Evolutionary conservation across 2,888 invertebrate genomes (phyloP).

Genomic region (Prostheceraeus crozeri): DNA sequence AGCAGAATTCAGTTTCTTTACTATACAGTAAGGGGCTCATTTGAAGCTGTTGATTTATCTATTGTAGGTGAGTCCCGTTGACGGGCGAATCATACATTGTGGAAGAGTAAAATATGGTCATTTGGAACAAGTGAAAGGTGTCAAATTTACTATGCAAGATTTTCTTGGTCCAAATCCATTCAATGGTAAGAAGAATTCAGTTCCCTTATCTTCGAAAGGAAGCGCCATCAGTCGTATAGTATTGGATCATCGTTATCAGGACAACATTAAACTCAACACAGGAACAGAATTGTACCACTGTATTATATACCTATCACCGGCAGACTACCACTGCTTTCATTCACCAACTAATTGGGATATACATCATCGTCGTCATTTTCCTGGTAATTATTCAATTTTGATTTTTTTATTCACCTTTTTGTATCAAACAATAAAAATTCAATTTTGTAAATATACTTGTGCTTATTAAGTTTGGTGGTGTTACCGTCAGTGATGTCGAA

Average conservation of each 20-base stretch:
- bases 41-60: too few species aligned
- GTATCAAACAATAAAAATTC: too few species aligned
- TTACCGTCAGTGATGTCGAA: too few species aligned
- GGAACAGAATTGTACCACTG: slow-evolving; percentile 69
- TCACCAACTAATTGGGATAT: slow-evolving; percentile 82
- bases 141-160: slow-evolving; percentile 77
- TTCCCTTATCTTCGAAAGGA: too few species aligned
- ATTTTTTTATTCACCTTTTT: too few species aligned
- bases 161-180: slow-evolving; percentile 82
- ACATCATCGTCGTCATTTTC: slow-evolving; percentile 77
- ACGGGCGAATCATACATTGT: slow-evolving; percentile 80
- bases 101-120: slow-evolving; percentile 74
- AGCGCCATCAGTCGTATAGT: too few species aligned
- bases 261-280: slow-evolving; percentile 7
- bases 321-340: slow-evolving; percentile 94
- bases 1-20: too few species aligned
- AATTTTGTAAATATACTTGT: too few species aligned
- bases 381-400: too few species aligned
- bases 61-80: slow-evolving; percentile 72
- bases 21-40: too few species aligned
- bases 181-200: too few species aligned
- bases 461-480: too few species aligned
- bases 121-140: slow-evolving; percentile 90
- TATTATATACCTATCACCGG: slow-evolving; percentile 91
- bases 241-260: slow-evolving; percentile 42